Percentiles rank a stretch among this genome's conserved stretches.
Evolutionary conservation across 2,113 vertebrate genomes (phyloP).

Genomic region (Eulemur macaco): DNA sequence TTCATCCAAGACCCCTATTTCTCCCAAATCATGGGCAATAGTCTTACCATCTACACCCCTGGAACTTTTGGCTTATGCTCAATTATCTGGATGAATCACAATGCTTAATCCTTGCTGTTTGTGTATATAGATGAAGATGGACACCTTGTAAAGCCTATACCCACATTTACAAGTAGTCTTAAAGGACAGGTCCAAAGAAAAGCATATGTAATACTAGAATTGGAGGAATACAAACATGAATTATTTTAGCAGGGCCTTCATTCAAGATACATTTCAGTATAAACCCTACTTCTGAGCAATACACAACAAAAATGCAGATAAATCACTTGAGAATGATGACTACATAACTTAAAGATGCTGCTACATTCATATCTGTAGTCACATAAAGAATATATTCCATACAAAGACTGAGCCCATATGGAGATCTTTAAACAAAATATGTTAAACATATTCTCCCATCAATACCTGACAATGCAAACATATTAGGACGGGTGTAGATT

Average conservation of each 20-base stretch:
- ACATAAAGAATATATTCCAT: slow-evolving; percentile 2
- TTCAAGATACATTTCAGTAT: slow-evolving; percentile 13
- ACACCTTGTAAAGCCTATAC: background rate
- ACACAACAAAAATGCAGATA: slow-evolving; percentile 40
- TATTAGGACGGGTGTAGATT: slow-evolving; percentile 38
- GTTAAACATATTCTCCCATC: slow-evolving; percentile 10
- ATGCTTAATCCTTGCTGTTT: background rate
- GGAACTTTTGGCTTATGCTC: background rate
- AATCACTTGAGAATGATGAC: slow-evolving; percentile 10
- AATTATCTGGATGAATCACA: slow-evolving; percentile 22
- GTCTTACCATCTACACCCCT: background rate
- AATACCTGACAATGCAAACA: slow-evolving; percentile 38
- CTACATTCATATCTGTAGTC: slow-evolving; percentile 13
- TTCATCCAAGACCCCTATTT: background rate
- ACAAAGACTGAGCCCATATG: background rate
- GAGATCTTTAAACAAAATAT: slow-evolving; percentile 29
- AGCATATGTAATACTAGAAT: background rate
- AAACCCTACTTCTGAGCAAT: slow-evolving; percentile 28
- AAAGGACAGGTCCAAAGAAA: background rate
- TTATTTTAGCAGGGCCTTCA: slow-evolving; percentile 4
- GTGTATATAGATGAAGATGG: background rate
- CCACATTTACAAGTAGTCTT: background rate
- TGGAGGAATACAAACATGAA: background rate
- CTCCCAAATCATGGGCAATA: background rate
- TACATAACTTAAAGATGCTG: slow-evolving; percentile 7